A percentile compares a stretch with the other conserved stretches of the same genome.
Conservation (phyloP, 1,140 invertebrate genomes). For the Diachasmimorpha longicaudata region DNA sequence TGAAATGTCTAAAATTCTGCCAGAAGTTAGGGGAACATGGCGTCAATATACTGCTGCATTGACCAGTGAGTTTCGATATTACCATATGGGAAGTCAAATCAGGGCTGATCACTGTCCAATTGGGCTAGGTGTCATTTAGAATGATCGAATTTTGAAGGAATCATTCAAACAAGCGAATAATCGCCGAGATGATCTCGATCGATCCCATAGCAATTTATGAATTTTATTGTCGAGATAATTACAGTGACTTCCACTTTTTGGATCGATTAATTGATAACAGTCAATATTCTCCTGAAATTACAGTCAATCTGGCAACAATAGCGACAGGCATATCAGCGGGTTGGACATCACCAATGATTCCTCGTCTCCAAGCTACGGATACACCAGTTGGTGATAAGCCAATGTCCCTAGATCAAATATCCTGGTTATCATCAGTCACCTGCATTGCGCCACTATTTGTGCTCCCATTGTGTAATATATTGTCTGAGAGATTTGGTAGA, state of each 20-base stretch:
- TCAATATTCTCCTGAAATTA: constrained; percentile 47
- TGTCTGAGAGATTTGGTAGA: constrained; percentile 55
- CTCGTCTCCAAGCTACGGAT: constrained; percentile 49
- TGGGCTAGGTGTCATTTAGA: constrained; percentile 33
- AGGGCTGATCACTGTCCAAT: neutral
- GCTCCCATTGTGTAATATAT: constrained; percentile 41
- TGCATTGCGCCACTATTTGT: constrained; percentile 48
- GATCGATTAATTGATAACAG: neutral
- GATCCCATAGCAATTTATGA: too few species aligned
- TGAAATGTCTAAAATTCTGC: neutral
- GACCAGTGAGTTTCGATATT: neutral
- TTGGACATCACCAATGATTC: constrained; percentile 64
- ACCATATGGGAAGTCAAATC: neutral
- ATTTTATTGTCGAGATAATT: too few species aligned
- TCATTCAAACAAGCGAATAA: too few species aligned
- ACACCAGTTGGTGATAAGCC: constrained; percentile 51
- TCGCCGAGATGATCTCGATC: too few species aligned
- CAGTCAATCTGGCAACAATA: constrained; percentile 63
- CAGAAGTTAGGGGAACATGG: neutral
- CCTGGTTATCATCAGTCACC: constrained; percentile 59
- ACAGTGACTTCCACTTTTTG: neutral
- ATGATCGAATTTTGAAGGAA: neutral
- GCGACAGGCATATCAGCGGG: constrained; percentile 61
- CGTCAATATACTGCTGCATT: neutral
- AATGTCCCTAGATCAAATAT: constrained; percentile 58